Evolutionary conservation across 2,113 vertebrate species (phyloP).

Genomic region (Pomatostomus ruficeps): DNA sequence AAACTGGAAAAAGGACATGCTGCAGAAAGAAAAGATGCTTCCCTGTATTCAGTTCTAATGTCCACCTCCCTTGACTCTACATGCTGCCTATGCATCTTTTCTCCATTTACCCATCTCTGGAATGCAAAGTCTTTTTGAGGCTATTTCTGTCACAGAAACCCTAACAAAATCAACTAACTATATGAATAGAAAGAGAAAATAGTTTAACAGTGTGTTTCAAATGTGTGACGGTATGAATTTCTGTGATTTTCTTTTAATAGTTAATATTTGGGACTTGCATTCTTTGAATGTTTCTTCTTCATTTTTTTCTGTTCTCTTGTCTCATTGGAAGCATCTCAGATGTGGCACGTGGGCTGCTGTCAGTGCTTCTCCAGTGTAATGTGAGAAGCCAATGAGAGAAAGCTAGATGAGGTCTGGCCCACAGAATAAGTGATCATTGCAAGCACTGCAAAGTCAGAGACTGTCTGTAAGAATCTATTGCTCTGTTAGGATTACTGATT

Average conservation of each 20-base stretch:
- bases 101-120: neutral
- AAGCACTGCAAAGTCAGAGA: neutral
- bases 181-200: neutral
- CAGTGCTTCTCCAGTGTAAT: neutral
- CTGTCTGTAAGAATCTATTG: neutral
- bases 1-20: neutral
- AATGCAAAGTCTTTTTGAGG: neutral
- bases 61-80: neutral
- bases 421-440: neutral
- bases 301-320: neutral
- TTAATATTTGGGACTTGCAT: neutral
- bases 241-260: neutral
- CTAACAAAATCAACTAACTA: neutral
- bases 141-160: neutral
- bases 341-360: neutral
- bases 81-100: neutral
- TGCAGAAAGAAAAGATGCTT: neutral
- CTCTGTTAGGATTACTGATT: accelerated
- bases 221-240: neutral
- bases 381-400: neutral
- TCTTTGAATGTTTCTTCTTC: neutral
- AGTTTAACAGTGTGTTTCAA: neutral
- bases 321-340: neutral
- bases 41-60: neutral
- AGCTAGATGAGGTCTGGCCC: neutral